Base-by-base conservation (phyloP, 2,797 vertebrate genomes). In the Lacerta viridis region DNA sequence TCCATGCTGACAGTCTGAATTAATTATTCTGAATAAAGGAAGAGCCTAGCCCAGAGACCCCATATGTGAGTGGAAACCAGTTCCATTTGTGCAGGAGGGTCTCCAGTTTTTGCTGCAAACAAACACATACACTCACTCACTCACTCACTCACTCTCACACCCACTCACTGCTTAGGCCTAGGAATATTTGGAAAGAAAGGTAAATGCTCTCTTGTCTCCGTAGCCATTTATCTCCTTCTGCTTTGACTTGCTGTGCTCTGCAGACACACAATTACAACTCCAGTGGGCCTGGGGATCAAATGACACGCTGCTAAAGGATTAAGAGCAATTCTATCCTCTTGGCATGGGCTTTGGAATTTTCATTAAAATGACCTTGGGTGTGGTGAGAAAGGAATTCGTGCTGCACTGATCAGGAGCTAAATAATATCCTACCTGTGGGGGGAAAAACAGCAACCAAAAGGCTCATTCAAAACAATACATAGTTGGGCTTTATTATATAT, bases 281-380 rank as follows among this genome's bases (percentile, higher is more conserved):
- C 96, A 92, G 89, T 94, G 94, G 95, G 95, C 94, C 91, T 0
- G 29, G 92, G 96, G 97, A 98, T 98, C 97, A 97, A 97, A 98
- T 98, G 97, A 98, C 88, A 95, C 96, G 94, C 95, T 92, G 96
- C 96, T 95, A 96, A 96, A 97, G 98, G 98, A 98, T 99, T 98
- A 98, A 95, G 94, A 95, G 98, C 97, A 98, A 98, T 96, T 97
- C 97, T 98, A 99, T 98, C 98, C 97, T 94, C 96, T 97, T 98
- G 98, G 98, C 97, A 96, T 94, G 92, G 96, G 93, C 83, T 95
- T 96, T 97, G 98, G 98, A 98, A 98, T 99, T 98, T 98, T 98
- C 97, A 98, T 98, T 98, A 98, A 98, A 98, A 97, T 98, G 98
- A 98, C 98, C 97, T 97, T 98, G 98, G 98, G 98, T 98, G 98